Base-by-base conservation (phyloP, 2,113 vertebrate genomes). In the Polypterus bichir region DNA sequence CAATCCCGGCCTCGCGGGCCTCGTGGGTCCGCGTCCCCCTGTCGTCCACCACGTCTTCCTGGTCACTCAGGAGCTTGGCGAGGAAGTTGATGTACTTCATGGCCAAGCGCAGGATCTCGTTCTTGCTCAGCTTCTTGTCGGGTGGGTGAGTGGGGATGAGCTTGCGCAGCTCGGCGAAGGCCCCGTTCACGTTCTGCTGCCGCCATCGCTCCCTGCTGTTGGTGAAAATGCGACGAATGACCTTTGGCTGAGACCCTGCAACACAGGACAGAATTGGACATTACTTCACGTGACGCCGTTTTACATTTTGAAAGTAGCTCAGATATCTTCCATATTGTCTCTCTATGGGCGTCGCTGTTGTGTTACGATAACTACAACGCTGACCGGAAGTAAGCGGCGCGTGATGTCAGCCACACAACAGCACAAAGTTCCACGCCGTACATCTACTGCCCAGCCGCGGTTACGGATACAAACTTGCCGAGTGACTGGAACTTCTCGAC, bases 1-100 rank as follows among this genome's bases (percentile, higher is more conserved):
- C 88, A 49, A 89, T 78, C 7, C 84, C 77, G 9, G 79, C 76
- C 11, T 81, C 82, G 0, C 71, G 78, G 48, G 71, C 81, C 67
- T 92, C 91, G 75, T 91, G 66, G 80, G 88, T 75, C 79, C 71
- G 77, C 53, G 78, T 87, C 79, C 75, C 86, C 70, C 85, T 85
- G 68, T 89, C 91, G 69, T 92, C 88, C 27, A 78, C 76, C 66
- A 0, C 76, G 57, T 94, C 91, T 47, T 97, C 93, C 74, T 97
- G 94, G 76, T 97, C 94, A 4, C 89, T 91, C 59, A 97, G 89
- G 66, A 97, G 87, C 75, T 96, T 93, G 77, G 93, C 92, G 67
- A 97, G 82, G 78, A 97, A 97, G 76, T 93, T 97, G 76, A 97
- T 97, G 73, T 97, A 97, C 77, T 96, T 96, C 93, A 97, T 97